A percentile compares a stretch with the other conserved stretches of the same genome.
Conservation (phyloP, 1,140 invertebrate genomes). For the Drosophila seguyi region DNA sequence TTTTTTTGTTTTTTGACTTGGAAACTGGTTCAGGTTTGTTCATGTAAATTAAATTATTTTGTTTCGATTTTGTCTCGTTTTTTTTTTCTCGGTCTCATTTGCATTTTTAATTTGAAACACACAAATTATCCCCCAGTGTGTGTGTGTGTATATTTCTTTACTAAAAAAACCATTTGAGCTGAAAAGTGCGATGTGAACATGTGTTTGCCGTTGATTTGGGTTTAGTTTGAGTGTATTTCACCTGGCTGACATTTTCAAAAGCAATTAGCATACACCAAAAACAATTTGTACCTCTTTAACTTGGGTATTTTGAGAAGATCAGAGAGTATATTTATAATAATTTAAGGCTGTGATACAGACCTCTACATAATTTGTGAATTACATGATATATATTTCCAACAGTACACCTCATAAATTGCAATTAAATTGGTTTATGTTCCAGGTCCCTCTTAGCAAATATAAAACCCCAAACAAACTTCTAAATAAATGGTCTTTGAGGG, state of each 20-base stretch:
- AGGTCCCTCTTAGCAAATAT: background rate
- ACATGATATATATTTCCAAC: too few relatives aligned
- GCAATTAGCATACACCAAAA: conserved; percentile 49
- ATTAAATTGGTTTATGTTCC: conserved; percentile 12
- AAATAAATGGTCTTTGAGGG: conserved; percentile 14
- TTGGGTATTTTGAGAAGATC: background rate
- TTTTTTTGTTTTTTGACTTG: conserved; percentile 25
- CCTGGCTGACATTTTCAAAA: conserved; percentile 22
- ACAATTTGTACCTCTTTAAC: background rate
- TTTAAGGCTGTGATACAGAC: background rate
- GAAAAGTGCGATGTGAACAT: conserved; percentile 79
- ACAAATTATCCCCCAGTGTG: conserved; percentile 64
- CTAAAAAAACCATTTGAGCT: conserved; percentile 41
- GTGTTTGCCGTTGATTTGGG: conserved; percentile 59
- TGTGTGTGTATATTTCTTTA: conserved; percentile 21
- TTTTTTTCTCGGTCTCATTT: conserved; percentile 55
- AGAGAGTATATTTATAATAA: background rate
- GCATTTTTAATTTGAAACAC: conserved; percentile 81
- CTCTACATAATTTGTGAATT: too few relatives aligned
- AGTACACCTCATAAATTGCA: conserved; percentile 21
- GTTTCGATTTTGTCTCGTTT: conserved; percentile 46
- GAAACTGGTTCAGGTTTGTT: conserved; percentile 59
- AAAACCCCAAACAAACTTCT: background rate
- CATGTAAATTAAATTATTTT: conserved; percentile 78
- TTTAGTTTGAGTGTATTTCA: conserved; percentile 34